A percentile compares a stretch with the other conserved stretches of the same genome.
phyloP scores from a whole-genome alignment of 2,113 vertebrate species.

The Thermophis baileyi region DNA sequence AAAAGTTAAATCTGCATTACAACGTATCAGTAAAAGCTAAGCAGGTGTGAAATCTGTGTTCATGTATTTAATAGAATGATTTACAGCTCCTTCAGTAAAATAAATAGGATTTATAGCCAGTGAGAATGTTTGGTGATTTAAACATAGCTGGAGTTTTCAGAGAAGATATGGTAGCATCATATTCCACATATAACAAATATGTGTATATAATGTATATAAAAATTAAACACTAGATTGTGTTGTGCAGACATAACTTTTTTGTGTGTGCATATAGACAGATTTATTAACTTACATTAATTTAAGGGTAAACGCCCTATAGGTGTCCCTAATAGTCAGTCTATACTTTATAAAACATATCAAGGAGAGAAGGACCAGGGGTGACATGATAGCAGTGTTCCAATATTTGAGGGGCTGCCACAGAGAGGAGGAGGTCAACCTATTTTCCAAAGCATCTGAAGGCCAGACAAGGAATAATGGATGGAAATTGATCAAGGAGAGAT shows the following conservation, averaged over 20 bases:
- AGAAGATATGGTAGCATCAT: neutral
- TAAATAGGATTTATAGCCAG: constrained; percentile 9
- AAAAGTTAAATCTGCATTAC: constrained; percentile 14
- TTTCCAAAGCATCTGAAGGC: too few relatives aligned
- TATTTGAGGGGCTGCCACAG: too few relatives aligned
- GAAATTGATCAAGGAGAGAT: too few relatives aligned
- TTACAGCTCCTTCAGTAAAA: neutral
- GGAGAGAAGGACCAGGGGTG: too few relatives aligned
- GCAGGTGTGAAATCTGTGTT: constrained; percentile 8
- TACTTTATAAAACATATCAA: neutral
- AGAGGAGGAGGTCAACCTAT: too few relatives aligned
- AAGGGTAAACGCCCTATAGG: neutral
- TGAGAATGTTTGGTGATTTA: neutral
- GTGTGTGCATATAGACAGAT: neutral
- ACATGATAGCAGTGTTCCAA: too few relatives aligned
- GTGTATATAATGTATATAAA: neutral
- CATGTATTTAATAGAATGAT: constrained; percentile 19
- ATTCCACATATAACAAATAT: neutral
- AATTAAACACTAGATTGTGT: neutral
- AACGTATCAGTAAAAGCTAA: constrained; percentile 17
- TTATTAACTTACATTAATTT: neutral
- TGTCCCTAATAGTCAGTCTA: neutral
- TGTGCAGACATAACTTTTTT: neutral
- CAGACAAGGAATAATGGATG: too few relatives aligned
- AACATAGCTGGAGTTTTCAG: neutral